Percentiles rank a stretch among this genome's conserved stretches.
Conservation (phyloP, 2,888 invertebrate genomes). For the Limnephilus rhombicus region DNA sequence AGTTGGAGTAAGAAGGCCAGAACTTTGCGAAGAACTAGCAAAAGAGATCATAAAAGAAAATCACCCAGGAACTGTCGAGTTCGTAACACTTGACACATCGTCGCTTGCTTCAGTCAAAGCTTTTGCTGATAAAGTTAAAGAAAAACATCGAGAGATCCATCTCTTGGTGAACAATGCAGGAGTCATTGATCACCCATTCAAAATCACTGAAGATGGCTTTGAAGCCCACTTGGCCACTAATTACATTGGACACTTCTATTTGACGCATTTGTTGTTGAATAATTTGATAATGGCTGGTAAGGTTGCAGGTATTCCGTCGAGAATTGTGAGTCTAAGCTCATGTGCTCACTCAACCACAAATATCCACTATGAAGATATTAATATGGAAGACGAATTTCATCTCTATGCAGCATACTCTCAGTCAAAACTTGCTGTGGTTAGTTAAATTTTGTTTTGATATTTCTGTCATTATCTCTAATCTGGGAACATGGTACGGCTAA, state of each 20-base stretch:
- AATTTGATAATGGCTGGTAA: conserved; percentile 82
- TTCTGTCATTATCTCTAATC: neutral
- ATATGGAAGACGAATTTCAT: conserved; percentile 80
- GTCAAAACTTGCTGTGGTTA: conserved; percentile 90
- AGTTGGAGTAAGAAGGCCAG: conserved; percentile 85
- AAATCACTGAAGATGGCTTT: conserved; percentile 87
- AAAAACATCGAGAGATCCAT: conserved; percentile 82
- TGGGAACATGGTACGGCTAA: neutral
- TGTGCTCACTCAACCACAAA: conserved; percentile 86
- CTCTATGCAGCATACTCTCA: conserved; percentile 86
- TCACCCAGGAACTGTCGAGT: conserved; percentile 79
- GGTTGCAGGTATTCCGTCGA: conserved; percentile 76
- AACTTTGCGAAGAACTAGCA: conserved; percentile 73
- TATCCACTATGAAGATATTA: conserved; percentile 88
- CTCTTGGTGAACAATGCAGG: conserved; percentile 93
- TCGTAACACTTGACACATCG: conserved; percentile 86
- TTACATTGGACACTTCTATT: conserved; percentile 90
- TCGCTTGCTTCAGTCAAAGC: conserved; percentile 85
- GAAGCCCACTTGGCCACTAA: conserved; percentile 93
- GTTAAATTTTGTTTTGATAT: neutral
- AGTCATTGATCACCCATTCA: conserved; percentile 91
- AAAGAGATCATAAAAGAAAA: conserved; percentile 76
- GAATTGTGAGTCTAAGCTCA: conserved; percentile 93
- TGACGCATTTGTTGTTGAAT: conserved; percentile 89
- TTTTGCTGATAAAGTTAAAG: conserved; percentile 84